phyloP scores from a whole-genome alignment of 2,113 vertebrate species.

The Mugil cephalus region DNA sequence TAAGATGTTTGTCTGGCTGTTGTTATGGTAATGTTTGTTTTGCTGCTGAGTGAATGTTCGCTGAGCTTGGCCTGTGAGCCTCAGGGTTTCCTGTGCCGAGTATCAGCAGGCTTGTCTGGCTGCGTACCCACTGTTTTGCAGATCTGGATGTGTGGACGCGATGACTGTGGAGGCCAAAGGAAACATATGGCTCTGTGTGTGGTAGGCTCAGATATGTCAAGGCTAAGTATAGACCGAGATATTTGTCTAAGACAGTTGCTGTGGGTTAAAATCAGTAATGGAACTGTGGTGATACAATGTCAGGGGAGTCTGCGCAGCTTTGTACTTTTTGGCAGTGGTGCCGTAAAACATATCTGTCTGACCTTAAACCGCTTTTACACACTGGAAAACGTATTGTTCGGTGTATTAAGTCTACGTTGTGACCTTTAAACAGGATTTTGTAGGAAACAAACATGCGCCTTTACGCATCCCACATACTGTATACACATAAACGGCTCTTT shows the following conservation, averaged over 20 bases:
- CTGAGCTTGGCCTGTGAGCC: slow-evolving; percentile 13
- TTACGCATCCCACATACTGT: too few relatives aligned
- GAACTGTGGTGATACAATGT: slow-evolving; percentile 47
- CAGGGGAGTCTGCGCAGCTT: slow-evolving; percentile 46
- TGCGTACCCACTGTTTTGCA: slow-evolving; percentile 42
- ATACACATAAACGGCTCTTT: neutral
- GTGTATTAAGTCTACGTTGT: neutral
- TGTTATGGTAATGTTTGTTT: slow-evolving; percentile 30
- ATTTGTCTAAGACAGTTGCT: slow-evolving; percentile 58
- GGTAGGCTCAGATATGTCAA: slow-evolving; percentile 66
- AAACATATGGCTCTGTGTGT: slow-evolving; percentile 77
- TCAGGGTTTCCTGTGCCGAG: slow-evolving; percentile 38
- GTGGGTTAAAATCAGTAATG: slow-evolving; percentile 52
- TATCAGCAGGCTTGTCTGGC: slow-evolving; percentile 39
- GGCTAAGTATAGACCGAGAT: slow-evolving; percentile 66
- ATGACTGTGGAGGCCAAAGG: slow-evolving; percentile 53
- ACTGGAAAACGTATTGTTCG: slow-evolving; percentile 11
- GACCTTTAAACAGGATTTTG: too few relatives aligned
- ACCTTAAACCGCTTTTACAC: slow-evolving; percentile 16
- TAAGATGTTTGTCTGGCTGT: neutral
- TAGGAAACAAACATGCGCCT: too few relatives aligned
- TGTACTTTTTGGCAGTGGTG: slow-evolving; percentile 42
- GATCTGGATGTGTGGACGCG: slow-evolving; percentile 54
- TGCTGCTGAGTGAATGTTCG: slow-evolving; percentile 8
- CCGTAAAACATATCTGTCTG: slow-evolving; percentile 48